Conservation (phyloP, 2,797 vertebrate genomes). For the Carcharodon carcharias region DNA sequence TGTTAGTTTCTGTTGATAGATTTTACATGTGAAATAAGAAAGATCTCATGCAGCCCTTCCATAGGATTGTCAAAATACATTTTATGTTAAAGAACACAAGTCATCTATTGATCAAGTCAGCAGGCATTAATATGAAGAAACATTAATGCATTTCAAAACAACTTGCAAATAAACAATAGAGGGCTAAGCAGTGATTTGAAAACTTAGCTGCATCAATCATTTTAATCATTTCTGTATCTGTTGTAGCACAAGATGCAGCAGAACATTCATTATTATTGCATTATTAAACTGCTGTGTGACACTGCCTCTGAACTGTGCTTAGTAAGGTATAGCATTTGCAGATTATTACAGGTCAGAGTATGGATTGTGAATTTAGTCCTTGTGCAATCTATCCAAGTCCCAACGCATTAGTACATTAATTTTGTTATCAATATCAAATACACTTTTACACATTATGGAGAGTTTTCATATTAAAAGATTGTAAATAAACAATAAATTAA, state of each 20-base stretch:
- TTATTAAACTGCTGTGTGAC: not conserved
- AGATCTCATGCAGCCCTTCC: not conserved
- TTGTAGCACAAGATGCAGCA: not conserved
- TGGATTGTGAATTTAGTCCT: not conserved
- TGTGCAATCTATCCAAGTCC: not conserved
- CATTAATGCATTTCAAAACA: not conserved
- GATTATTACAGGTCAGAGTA: not conserved
- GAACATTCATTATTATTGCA: not conserved
- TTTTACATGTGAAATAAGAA: not conserved
- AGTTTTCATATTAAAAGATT: not conserved
- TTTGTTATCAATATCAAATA: not conserved
- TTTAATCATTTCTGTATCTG: not conserved
- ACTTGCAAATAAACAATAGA: not conserved
- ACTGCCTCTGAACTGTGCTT: not conserved
- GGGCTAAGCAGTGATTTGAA: not conserved
- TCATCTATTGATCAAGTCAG: not conserved
- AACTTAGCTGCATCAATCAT: not conserved
- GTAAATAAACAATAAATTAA: not conserved
- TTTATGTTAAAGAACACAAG: not conserved
- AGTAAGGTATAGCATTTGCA: not conserved
- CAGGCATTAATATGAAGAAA: not conserved
- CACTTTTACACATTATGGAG: not conserved
- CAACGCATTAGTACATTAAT: not conserved
- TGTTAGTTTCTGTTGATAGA: not conserved
- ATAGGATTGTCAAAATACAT: not conserved